phyloP scores from a whole-genome alignment of 2,888 invertebrate genomes.

The Halictus ligatus region DNA sequence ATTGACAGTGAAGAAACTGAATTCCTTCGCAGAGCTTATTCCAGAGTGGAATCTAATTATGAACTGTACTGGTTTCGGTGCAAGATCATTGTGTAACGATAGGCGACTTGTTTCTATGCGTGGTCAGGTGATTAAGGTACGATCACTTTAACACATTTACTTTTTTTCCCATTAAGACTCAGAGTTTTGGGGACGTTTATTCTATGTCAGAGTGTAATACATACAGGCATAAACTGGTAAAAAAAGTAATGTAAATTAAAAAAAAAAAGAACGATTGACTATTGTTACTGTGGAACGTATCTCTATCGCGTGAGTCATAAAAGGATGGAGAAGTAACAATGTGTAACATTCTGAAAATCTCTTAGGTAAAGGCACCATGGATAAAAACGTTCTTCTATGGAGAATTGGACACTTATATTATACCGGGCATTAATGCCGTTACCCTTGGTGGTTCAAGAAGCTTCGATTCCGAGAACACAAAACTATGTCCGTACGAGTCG shows the following conservation, averaged over 20 bases:
- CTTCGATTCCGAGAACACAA: conserved; percentile 90
- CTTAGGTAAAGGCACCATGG: conserved; percentile 93
- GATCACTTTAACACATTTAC: neutral
- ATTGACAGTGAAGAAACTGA: conserved; percentile 86
- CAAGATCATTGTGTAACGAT: conserved; percentile 91
- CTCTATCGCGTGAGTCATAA: neutral
- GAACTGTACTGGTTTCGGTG: conserved; percentile 95
- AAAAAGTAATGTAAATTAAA: neutral
- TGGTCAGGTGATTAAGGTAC: conserved; percentile 92
- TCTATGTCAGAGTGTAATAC: neutral
- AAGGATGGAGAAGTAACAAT: neutral
- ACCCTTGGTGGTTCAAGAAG: conserved; percentile 95
- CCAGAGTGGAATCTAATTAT: conserved; percentile 89
- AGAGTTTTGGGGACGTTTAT: neutral
- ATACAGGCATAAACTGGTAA: neutral
- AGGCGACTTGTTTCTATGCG: conserved; percentile 91
- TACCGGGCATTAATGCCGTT: conserved; percentile 91
- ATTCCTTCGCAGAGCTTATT: conserved; percentile 87
- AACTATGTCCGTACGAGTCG: conserved; percentile 89
- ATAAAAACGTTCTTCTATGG: conserved; percentile 94
- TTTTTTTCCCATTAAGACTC: neutral
- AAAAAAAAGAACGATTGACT: neutral
- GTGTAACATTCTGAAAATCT: conserved; percentile 14
- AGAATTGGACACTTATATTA: conserved; percentile 93
- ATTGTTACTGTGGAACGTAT: neutral